Base-by-base conservation (phyloP, 2,113 vertebrate species). In the Hypanus sabinus region DNA sequence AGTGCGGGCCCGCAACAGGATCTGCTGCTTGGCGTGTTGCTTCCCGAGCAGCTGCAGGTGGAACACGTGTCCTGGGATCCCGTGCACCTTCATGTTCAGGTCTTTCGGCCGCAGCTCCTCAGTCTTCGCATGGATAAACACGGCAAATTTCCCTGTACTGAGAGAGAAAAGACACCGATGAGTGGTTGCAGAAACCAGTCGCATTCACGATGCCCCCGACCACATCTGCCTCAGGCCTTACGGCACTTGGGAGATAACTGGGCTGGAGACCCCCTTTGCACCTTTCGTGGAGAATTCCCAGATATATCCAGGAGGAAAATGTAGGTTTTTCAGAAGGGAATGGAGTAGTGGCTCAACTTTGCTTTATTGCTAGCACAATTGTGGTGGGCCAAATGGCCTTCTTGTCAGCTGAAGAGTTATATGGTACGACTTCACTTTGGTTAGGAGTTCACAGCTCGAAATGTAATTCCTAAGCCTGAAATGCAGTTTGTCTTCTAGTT, bases 21-120 rank as follows among this genome's bases (percentile, higher is more conserved):
- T 97, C 96, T 98, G 98, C 95, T 98, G 97, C 95, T 98, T 98
- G 38, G 96, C 96, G 75, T 97, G 98, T 81, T 97, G 97, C 55
- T 96, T 96, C 0, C 97, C 97, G 94, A 97, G 97, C 93, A 98
- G 96, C 96, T 98, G 98, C 33, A 98, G 96, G 93, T 98, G 97
- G 96, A 98, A 98, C 95, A 98, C 97, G 62, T 98, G 98, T 55
- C 98, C 98, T 0, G 98, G 97, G 95, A 98, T 96, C 93, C 97
- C 97, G 94, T 98, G 97, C 16, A 98, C 96, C 96, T 98, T 98
- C 96, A 97, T 96, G 95, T 97, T 98, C 95, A 98, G 95, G 95
- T 98, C 98, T 95, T 97, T 98, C 94, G 98, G 98, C 95, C 98
- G 98, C 94, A 98, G 96, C 95, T 98, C 97, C 0, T 96, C 96